phyloP scores from a whole-genome alignment of 2,888 invertebrate genomes.

The Scaptodrosophila latifasciaeformis region DNA sequence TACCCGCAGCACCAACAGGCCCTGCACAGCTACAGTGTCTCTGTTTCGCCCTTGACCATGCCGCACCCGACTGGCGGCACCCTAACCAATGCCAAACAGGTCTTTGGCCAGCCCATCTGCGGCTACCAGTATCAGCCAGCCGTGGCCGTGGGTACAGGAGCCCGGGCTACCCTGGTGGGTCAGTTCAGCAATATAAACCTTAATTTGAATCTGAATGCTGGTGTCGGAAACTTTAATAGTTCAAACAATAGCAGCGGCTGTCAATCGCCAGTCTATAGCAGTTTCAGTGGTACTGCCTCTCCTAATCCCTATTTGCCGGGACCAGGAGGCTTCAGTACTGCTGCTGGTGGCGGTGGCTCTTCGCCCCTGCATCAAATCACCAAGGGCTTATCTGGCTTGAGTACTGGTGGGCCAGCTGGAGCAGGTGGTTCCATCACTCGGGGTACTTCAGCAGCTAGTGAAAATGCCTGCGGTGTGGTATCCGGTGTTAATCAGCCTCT shows the following conservation, averaged over 20 bases:
- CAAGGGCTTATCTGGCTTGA: conserved; percentile 83
- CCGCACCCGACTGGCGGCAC: conserved; percentile 43
- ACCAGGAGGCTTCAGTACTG: conserved; percentile 50
- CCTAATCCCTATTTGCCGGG: conserved; percentile 71
- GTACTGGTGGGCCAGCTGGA: conserved; percentile 80
- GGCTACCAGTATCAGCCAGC: conserved; percentile 46
- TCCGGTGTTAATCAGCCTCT: conserved; percentile 67
- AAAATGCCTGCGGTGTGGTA: conserved; percentile 61
- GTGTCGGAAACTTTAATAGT: conserved; percentile 41
- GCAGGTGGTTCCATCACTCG: conserved; percentile 82
- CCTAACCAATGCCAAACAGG: conserved; percentile 52
- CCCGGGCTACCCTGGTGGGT: conserved; percentile 48
- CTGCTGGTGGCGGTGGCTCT: conserved; percentile 64
- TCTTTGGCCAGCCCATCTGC: conserved; percentile 54
- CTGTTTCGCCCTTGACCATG: conserved; percentile 71
- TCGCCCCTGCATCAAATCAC: conserved; percentile 82
- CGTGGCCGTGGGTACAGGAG: conserved; percentile 24
- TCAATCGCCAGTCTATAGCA: conserved; percentile 77
- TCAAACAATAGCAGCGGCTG: conserved; percentile 70
- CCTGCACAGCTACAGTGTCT: conserved; percentile 72
- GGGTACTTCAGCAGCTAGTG: conserved; percentile 79
- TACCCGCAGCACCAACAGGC: conserved; percentile 70
- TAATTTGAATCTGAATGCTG: neutral
- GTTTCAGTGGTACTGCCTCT: conserved; percentile 71
- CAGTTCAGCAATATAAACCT: conserved; percentile 68